Percentiles rank a stretch among this genome's conserved stretches.
Evolutionary conservation across 2,797 vertebrate species (phyloP).

Genomic region (Rousettus madagascariensis): DNA sequence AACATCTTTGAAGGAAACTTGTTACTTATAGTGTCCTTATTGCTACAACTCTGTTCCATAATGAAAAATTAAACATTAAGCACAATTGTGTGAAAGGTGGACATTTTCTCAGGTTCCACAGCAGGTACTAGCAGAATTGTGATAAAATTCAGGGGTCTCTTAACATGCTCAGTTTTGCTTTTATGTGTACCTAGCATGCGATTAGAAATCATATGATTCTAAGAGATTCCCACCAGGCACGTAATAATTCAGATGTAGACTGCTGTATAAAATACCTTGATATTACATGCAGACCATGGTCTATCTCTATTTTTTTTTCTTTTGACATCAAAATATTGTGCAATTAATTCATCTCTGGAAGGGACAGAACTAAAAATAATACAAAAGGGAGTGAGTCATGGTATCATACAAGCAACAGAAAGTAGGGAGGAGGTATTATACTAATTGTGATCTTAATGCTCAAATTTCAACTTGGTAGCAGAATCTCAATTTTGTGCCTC

Average conservation of each 20-base stretch:
- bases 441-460: conserved; percentile 35
- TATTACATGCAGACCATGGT: not conserved
- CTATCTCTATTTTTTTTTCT: not conserved
- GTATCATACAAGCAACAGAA: not conserved
- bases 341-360: conserved; percentile 37
- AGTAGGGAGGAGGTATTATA: not conserved
- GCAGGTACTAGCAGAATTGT: not conserved
- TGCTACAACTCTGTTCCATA: not conserved
- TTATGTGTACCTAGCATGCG: not conserved
- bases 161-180: not conserved
- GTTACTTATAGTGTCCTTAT: conserved; percentile 18
- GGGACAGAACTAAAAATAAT: not conserved
- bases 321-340: conserved; percentile 25
- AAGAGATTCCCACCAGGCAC: not conserved
- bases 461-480: not conserved
- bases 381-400: not conserved
- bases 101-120: not conserved
- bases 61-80: conserved; percentile 29
- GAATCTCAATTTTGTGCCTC: conserved; percentile 15
- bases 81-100: not conserved
- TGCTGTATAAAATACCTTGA: not conserved
- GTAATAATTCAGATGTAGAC: not conserved
- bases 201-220: not conserved
- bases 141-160: conserved; percentile 24
- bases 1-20: not conserved